Percentiles rank a stretch among this genome's conserved stretches.
Conservation (phyloP, 1,140 invertebrate species). For the Hypothenemus hampei region DNA sequence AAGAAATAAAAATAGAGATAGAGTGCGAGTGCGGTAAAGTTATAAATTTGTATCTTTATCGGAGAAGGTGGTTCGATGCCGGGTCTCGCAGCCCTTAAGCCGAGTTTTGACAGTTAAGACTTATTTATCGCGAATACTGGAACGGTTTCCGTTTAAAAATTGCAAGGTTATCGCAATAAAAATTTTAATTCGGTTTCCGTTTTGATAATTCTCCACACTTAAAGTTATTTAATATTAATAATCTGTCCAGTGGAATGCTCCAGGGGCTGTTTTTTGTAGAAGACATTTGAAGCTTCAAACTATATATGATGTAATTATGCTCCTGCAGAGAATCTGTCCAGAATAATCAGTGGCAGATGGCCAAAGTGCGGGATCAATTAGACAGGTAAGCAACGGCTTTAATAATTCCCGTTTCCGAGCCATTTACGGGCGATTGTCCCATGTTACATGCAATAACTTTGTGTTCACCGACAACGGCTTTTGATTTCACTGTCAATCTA, state of each 20-base stretch:
- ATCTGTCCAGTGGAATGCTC: no score
- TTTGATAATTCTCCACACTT: no score
- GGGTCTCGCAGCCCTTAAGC: neutral
- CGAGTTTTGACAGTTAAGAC: slow-evolving; percentile 5
- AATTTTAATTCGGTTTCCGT: neutral
- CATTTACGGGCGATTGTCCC: neutral
- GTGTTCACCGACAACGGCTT: no score
- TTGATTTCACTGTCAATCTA: no score
- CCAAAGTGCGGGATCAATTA: slow-evolving; percentile 1
- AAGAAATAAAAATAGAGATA: slow-evolving; percentile 5
- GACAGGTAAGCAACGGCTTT: neutral
- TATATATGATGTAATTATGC: no score
- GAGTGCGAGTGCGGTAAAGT: neutral
- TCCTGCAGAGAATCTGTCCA: neutral
- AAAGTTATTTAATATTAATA: no score
- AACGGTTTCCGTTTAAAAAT: neutral
- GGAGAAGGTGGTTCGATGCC: neutral
- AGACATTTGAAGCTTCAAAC: no score
- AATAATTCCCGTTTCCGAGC: neutral
- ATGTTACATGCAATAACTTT: no score
- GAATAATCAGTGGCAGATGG: slow-evolving; percentile 1
- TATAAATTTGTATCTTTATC: slow-evolving; percentile 7
- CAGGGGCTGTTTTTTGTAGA: no score
- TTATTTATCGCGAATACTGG: neutral
- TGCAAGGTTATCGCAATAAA: slow-evolving; percentile 3